Evolutionary conservation across 2,113 vertebrate genomes (phyloP), one percentile per base, ranked within the genome.

Genomic region (Penelope pileata): DNA sequence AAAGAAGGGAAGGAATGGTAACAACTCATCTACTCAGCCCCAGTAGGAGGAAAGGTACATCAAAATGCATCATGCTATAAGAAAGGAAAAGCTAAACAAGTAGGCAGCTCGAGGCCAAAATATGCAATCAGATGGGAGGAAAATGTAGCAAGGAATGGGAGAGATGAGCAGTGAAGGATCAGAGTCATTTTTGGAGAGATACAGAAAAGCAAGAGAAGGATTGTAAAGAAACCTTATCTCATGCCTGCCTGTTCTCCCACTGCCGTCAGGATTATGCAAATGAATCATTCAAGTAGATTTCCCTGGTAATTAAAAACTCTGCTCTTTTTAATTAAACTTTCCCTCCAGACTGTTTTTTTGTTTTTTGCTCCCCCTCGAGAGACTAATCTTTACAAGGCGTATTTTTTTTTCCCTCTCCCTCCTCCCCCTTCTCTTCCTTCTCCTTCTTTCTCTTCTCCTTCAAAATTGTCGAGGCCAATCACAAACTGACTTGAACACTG

Each of bases 271-370:
- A 97, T 97, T 97, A 97, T 96, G 97, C 95, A 97, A 97, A 97
- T 96, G 70, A 97, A 91, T 91, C 95, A 97, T 96, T 97, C 94
- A 97, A 97, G 88, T 95, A 90, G 82, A 94, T 97, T 97, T 97
- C 94, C 70, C 84, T 88, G 88, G 95, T 97, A 97, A 97, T 97
- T 97, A 97, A 97, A 97, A 97, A 95, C 94, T 94, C 94, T 78
- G 76, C 91, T 96, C 93, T 97, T 96, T 97, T 97, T 97, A 97
- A 97, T 97, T 97, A 97, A 96, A 96, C 81, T 97, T 96, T 96
- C 96, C 95, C 95, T 97, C 77, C 66, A 96, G 96, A 88, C 91
- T 42, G 42, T 85, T 27, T 62, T 68, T 36, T 76, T 70, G 64
- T 45, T 88, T 95, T 84, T 93, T 72, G 40, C 63, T 81, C 13